A percentile compares a stretch with the other conserved stretches of the same genome.
Conservation (phyloP, 1,140 invertebrate species). For the Drosophila mauritiana region DNA sequence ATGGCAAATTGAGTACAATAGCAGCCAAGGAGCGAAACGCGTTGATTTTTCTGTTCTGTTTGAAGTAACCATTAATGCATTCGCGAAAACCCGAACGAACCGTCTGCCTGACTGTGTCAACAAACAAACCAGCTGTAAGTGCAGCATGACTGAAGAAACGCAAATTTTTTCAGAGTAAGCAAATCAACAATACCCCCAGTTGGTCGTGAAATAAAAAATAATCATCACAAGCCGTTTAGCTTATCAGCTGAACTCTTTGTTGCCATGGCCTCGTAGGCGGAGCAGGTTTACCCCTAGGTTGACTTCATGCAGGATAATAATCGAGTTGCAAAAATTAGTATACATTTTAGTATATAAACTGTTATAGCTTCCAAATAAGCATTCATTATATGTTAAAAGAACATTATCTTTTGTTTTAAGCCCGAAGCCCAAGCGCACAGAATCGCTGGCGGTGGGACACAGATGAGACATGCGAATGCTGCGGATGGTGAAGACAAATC, state of each 20-base stretch:
- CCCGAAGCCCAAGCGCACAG: slow-evolving; percentile 4
- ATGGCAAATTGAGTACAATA: slow-evolving; percentile 57
- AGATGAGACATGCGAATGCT: slow-evolving; percentile 76
- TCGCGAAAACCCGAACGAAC: slow-evolving; percentile 7
- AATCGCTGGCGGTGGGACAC: slow-evolving; percentile 18
- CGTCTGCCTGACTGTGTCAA: slow-evolving; percentile 9
- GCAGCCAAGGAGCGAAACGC: slow-evolving; percentile 22
- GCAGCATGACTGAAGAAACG: slow-evolving; percentile 9
- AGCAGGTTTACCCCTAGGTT: slow-evolving; percentile 5
- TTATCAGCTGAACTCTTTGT: slow-evolving; percentile 63
- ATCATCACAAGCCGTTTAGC: slow-evolving; percentile 53
- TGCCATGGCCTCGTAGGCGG: slow-evolving; percentile 28
- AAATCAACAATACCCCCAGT: slow-evolving; percentile 15
- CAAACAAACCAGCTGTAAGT: slow-evolving; percentile 33
- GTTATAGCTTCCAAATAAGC: too few species aligned
- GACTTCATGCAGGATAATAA: background rate
- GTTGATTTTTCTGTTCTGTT: slow-evolving; percentile 17
- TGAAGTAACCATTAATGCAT: slow-evolving; percentile 17
- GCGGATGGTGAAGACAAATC: slow-evolving; percentile 55
- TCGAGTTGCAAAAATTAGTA: too few species aligned
- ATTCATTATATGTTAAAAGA: too few species aligned
- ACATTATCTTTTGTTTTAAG: slow-evolving; percentile 29
- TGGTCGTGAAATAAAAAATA: slow-evolving; percentile 28
- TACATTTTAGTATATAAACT: too few species aligned
- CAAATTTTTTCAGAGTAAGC: slow-evolving; percentile 17